Conservation (phyloP, 2,797 vertebrate species). For the Microchirus variegatus region DNA sequence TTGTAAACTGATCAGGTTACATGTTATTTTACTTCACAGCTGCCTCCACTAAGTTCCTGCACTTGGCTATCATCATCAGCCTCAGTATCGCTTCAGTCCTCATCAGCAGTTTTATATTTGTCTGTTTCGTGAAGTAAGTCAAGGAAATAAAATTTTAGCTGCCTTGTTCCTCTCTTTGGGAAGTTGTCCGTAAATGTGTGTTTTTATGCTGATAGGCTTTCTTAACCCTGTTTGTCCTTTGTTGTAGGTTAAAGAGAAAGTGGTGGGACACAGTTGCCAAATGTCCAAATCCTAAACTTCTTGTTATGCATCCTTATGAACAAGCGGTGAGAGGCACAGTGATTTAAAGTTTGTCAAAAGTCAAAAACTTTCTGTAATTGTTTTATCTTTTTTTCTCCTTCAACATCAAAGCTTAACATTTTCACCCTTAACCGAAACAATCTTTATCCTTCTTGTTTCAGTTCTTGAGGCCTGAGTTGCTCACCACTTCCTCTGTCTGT, state of each 20-base stretch:
- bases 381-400: too few species aligned
- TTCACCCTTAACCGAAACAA: too few species aligned
- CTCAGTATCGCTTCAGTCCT: conserved; percentile 42
- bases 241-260: conserved; percentile 49
- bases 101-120: neutral
- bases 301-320: neutral
- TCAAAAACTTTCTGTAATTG: neutral
- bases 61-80: neutral
- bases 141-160: neutral
- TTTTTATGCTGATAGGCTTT: neutral
- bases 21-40: conserved; percentile 41
- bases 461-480: conserved; percentile 28
- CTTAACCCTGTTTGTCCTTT: conserved; percentile 5
- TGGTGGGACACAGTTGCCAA: conserved; percentile 43
- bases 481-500: conserved; percentile 6
- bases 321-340: neutral
- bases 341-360: neutral
- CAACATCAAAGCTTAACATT: neutral
- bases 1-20: neutral
- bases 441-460: conserved; percentile 23
- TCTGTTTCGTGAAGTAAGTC: conserved; percentile 57
- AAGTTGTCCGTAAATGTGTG: neutral
- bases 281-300: conserved; percentile 36
- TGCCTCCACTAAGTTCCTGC: rapidly evolving
- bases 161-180: neutral